These are phyloP conservation scores for Corythaeola cristata DNA, from an alignment of 2,113 vertebrate species.

Conservation along the genomic window DNA sequence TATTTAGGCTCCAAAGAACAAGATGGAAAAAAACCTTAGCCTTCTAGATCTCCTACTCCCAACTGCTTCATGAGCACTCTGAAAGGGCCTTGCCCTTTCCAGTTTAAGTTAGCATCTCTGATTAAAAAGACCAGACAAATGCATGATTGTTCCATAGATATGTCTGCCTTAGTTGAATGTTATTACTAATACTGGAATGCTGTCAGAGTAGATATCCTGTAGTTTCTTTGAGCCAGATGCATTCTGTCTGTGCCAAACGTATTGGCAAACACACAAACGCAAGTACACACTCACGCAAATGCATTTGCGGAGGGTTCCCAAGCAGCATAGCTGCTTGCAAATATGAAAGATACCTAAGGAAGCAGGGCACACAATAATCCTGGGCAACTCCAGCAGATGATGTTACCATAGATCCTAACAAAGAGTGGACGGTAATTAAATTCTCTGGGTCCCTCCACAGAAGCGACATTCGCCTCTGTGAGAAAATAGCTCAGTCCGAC, in stretches of 20 bases:
- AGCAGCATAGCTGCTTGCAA: background rate
- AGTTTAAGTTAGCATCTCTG: slow-evolving; percentile 22
- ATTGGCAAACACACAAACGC: slow-evolving; percentile 20
- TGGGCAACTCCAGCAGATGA: background rate
- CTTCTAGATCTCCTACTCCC: background rate
- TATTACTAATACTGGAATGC: slow-evolving; percentile 44
- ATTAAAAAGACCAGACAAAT: slow-evolving; percentile 46
- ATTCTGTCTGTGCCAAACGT: slow-evolving; percentile 23
- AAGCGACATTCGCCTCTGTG: rapidly evolving
- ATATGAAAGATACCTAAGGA: background rate
- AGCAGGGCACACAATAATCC: background rate
- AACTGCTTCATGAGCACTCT: background rate
- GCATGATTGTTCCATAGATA: slow-evolving; percentile 41
- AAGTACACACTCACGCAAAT: background rate
- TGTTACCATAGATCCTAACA: background rate
- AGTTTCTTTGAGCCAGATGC: slow-evolving; percentile 40
- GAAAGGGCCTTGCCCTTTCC: slow-evolving; percentile 41
- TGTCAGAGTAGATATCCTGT: slow-evolving; percentile 37
- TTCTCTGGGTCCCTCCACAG: background rate
- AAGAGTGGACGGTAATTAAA: background rate
- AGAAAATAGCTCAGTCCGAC: background rate
- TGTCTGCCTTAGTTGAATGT: slow-evolving; percentile 35
- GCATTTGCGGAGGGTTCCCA: background rate
- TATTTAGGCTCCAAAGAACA: background rate
- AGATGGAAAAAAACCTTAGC: background rate